A percentile compares a stretch with the other conserved stretches of the same genome.
phyloP scores from a whole-genome alignment of 37 sponge, comb jelly and placozoan species.

The Hexactinellida sp. region DNA sequence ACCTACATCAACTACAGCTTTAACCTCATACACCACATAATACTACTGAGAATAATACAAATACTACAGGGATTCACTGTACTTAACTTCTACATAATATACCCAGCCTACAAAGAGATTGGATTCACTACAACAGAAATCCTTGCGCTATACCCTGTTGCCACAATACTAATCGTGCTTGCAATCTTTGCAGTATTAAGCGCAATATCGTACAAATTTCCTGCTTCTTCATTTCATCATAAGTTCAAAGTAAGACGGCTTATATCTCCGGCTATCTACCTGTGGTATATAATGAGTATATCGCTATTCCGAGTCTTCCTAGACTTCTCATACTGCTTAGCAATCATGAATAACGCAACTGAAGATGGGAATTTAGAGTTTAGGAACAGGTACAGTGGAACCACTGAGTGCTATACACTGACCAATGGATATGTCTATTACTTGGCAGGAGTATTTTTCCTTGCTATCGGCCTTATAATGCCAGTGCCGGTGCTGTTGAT shows the following conservation, averaged over 20 bases:
- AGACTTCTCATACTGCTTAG: background rate
- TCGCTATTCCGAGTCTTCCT: background rate
- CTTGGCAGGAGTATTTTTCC: background rate
- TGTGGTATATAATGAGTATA: slow-evolving; percentile 5
- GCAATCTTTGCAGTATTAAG: background rate
- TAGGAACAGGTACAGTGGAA: background rate
- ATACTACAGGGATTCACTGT: background rate
- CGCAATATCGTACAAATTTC: slow-evolving; percentile 3
- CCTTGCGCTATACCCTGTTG: background rate
- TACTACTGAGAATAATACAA: background rate
- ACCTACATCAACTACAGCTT: slow-evolving; percentile 13
- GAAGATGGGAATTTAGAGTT: background rate
- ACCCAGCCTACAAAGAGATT: background rate
- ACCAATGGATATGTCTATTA: background rate
- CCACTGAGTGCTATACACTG: background rate
- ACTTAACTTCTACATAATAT: background rate
- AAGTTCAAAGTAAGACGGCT: background rate
- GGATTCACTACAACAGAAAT: background rate
- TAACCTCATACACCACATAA: background rate
- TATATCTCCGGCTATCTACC: background rate
- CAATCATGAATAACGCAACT: background rate
- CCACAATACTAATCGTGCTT: background rate
- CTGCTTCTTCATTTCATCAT: slow-evolving; percentile 12
- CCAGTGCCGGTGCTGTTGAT: background rate
- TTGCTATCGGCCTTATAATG: background rate